A percentile compares a stretch with the other conserved stretches of the same genome.
These are phyloP conservation scores for Nemurella pictetii DNA, from an alignment of 2,888 invertebrate genomes.

Conservation along the genomic window DNA sequence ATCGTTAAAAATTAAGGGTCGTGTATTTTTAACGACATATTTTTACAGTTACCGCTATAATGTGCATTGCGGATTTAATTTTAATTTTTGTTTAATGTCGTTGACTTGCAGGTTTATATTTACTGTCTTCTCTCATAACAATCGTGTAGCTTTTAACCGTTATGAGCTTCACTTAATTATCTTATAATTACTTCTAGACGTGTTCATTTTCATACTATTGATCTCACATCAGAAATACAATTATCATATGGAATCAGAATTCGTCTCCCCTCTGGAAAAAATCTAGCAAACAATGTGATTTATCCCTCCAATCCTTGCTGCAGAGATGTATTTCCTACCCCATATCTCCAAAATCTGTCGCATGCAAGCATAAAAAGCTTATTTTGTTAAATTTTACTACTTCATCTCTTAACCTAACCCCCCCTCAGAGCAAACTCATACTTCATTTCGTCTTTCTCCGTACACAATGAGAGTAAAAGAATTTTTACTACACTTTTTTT, in stretches of 20 bases:
- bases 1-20: not conserved
- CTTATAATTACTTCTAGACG: no score
- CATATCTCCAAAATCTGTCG: not conserved
- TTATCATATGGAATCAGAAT: no score
- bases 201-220: no score
- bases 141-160: not conserved
- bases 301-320: no score
- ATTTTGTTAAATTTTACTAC: conserved; percentile 23
- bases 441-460: conserved; percentile 12
- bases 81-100: not conserved
- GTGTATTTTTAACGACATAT: not conserved
- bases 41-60: not conserved
- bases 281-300: no score
- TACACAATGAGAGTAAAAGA: conserved; percentile 12
- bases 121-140: no score
- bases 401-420: conserved; percentile 8
- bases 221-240: no score
- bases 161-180: conserved; percentile 17
- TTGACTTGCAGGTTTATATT: no score
- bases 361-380: not conserved
- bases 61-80: not conserved
- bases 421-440: not conserved
- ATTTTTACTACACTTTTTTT: conserved; percentile 24
- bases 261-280: no score
- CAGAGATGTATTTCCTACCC: no score